phyloP scores from a whole-genome alignment of 2,113 vertebrate genomes.

The Rissa tridactyla region DNA sequence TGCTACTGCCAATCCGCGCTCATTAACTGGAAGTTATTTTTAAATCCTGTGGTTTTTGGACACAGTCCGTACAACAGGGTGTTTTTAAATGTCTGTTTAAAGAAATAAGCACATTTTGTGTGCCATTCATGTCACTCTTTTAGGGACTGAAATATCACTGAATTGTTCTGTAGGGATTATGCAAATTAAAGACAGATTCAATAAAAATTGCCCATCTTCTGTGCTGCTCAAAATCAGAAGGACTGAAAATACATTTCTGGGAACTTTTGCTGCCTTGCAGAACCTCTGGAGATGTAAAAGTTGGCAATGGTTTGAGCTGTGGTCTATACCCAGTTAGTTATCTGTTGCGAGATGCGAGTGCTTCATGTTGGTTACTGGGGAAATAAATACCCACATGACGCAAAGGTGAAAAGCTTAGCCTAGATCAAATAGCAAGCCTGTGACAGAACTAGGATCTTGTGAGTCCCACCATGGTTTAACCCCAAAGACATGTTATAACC shows the following conservation, averaged over 20 bases:
- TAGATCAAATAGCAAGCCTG: background rate
- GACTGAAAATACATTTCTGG: background rate
- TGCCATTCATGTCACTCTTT: conserved; percentile 1
- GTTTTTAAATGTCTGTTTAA: conserved; percentile 41
- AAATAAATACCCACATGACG: background rate
- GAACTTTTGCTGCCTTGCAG: background rate
- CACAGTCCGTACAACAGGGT: conserved; percentile 2
- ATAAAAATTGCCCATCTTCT: conserved; percentile 5
- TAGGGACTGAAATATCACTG: conserved; percentile 9
- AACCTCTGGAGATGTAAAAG: background rate
- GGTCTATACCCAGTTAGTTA: background rate
- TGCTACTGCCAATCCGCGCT: background rate
- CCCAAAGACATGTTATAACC: background rate
- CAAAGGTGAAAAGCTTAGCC: background rate
- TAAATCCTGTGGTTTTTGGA: conserved; percentile 22
- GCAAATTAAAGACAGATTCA: conserved; percentile 20
- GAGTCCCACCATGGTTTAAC: background rate
- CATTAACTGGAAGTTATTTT: conserved; percentile 32
- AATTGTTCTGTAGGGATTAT: conserved; percentile 4
- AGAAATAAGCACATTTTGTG: background rate
- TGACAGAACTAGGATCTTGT: background rate
- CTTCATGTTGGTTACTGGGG: background rate
- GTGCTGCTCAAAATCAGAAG: background rate
- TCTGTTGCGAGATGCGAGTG: background rate
- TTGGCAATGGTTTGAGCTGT: background rate